Evolutionary conservation across 2,888 invertebrate species (phyloP).

Genomic region (Ormyrus nitidulus): DNA sequence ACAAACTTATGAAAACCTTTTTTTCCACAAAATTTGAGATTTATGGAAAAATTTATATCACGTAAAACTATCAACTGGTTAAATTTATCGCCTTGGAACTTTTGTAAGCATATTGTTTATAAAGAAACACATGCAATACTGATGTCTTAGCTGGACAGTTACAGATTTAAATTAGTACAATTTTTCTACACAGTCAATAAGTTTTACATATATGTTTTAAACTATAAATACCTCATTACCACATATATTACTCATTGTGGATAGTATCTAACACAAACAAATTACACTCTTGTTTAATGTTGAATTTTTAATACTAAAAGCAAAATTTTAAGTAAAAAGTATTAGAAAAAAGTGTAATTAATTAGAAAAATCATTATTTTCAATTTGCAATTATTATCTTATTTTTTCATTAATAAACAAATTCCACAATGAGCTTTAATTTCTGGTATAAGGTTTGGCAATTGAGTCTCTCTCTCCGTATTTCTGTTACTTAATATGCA

Average conservation of each 20-base stretch:
- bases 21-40: constrained; percentile 35
- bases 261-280: constrained; percentile 13
- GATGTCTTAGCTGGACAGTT: constrained; percentile 28
- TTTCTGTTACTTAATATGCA: constrained; percentile 50
- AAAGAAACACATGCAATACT: constrained; percentile 22
- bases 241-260: constrained; percentile 46
- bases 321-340: too few relatives aligned
- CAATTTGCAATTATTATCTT: constrained; percentile 43
- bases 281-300: neutral
- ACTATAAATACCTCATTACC: constrained; percentile 47
- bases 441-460: constrained; percentile 47
- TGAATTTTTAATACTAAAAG: neutral
- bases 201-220: constrained; percentile 45
- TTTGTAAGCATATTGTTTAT: constrained; percentile 21
- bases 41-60: constrained; percentile 33
- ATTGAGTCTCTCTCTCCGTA: constrained; percentile 56
- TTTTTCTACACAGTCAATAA: constrained; percentile 47
- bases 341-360: neutral
- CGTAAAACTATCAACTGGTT: constrained; percentile 30
- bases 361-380: neutral
- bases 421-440: constrained; percentile 52
- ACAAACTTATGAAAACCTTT: constrained; percentile 45
- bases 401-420: constrained; percentile 22
- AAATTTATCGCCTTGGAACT: constrained; percentile 42
- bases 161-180: constrained; percentile 39